phyloP scores from a whole-genome alignment of 2,113 vertebrate genomes.

The Pollachius pollachius region DNA sequence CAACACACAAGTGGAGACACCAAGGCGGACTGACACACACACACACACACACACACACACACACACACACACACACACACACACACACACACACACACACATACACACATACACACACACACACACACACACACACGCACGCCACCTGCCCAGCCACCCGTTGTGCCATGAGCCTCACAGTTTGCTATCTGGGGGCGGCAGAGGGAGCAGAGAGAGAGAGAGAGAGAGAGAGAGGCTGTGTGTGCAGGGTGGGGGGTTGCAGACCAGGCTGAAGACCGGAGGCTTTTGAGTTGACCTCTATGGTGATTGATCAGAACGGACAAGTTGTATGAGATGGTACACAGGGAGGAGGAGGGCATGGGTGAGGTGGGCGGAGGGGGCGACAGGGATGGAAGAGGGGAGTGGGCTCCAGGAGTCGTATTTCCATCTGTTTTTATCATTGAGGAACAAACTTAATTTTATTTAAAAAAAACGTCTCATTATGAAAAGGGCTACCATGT shows the following conservation, averaged over 20 bases:
- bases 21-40: slow-evolving; percentile 6
- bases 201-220: neutral
- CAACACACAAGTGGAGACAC: neutral
- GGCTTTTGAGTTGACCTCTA: slow-evolving; percentile 1
- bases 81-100: neutral
- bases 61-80: neutral
- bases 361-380: neutral
- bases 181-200: slow-evolving; percentile 3
- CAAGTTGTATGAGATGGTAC: neutral
- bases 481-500: too few species aligned
- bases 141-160: neutral
- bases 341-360: neutral
- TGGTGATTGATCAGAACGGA: slow-evolving; percentile 5
- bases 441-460: too few species aligned
- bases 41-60: neutral
- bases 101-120: slow-evolving; percentile 5
- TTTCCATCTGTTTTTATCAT: too few species aligned
- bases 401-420: neutral
- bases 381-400: neutral
- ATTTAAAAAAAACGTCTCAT: too few species aligned
- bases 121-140: neutral
- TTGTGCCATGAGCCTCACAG: slow-evolving; percentile 11
- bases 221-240: neutral
- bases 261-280: neutral
- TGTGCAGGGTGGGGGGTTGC: neutral